Evolutionary conservation across 2,888 invertebrate genomes (phyloP).

Genomic region (Andrena praecox): DNA sequence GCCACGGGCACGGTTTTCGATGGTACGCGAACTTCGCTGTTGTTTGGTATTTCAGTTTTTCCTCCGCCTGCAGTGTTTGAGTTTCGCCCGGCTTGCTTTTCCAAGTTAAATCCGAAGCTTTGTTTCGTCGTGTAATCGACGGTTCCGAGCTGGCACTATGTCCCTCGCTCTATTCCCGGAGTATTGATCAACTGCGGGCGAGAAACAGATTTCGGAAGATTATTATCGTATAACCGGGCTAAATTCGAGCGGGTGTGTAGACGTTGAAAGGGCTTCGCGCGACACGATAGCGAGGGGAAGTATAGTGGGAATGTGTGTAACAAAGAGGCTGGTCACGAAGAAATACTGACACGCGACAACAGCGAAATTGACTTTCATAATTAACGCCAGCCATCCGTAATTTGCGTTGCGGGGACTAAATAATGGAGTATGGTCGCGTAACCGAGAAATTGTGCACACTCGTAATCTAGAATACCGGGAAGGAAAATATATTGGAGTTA

Average conservation of each 20-base stretch:
- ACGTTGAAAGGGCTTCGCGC: background rate
- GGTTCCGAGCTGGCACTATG: background rate
- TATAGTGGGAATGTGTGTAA: background rate
- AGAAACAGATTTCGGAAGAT: background rate
- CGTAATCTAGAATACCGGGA: too few species aligned
- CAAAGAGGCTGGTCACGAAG: constrained; percentile 20
- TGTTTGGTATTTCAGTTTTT: background rate
- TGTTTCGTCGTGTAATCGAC: background rate
- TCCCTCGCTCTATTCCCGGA: background rate
- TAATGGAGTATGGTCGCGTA: background rate
- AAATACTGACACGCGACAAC: constrained; percentile 40
- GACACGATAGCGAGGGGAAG: background rate
- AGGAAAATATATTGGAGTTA: too few species aligned
- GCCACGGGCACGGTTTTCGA: too few species aligned
- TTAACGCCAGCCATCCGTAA: constrained; percentile 39
- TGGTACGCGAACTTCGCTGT: background rate
- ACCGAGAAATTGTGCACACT: constrained; percentile 24
- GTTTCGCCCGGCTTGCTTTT: background rate
- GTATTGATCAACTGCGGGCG: background rate
- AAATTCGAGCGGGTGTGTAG: background rate
- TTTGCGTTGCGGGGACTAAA: constrained; percentile 20
- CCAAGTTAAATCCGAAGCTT: background rate
- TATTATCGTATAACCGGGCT: background rate
- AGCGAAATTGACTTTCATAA: constrained; percentile 50
- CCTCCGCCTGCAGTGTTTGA: background rate